phyloP scores from a whole-genome alignment of 2,888 invertebrate genomes.

The Oxyteleia sp. region DNA sequence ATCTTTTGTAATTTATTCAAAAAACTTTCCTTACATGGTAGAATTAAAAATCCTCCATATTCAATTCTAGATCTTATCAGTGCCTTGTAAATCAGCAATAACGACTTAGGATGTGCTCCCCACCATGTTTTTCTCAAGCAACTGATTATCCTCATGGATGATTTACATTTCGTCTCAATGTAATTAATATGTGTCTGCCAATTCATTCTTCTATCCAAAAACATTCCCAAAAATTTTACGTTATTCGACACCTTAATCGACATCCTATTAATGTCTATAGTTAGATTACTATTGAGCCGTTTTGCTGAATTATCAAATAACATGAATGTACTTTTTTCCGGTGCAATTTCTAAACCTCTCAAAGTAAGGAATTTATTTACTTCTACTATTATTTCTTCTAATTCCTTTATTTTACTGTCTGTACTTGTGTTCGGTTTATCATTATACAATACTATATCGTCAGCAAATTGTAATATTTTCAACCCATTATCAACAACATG shows the following conservation, averaged over 20 bases:
- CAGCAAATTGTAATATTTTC: constrained; percentile 53
- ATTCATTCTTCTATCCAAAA: constrained; percentile 13
- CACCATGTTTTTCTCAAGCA: constrained; percentile 49
- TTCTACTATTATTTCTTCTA: neutral
- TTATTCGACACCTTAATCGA: neutral
- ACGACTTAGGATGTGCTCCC: constrained; percentile 35
- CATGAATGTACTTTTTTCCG: constrained; percentile 35
- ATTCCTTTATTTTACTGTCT: neutral
- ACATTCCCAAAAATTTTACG: constrained; percentile 37
- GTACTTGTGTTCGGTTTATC: neutral
- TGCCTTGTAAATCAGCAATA: constrained; percentile 15
- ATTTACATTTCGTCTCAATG: neutral
- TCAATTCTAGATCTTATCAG: constrained; percentile 28
- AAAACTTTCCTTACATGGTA: constrained; percentile 14
- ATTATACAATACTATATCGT: constrained; percentile 39
- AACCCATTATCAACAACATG: neutral
- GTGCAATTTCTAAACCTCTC: constrained; percentile 22
- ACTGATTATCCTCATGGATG: constrained; percentile 33
- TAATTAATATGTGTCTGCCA: constrained; percentile 21
- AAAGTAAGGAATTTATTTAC: no score
- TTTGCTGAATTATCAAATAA: constrained; percentile 21
- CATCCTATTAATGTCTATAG: no score
- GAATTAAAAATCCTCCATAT: constrained; percentile 32
- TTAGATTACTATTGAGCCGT: no score
- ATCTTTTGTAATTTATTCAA: constrained; percentile 34